A percentile compares a stretch with the other conserved stretches of the same genome.
Conservation (phyloP, 2,113 vertebrate genomes). For the Cavia aperea region DNA sequence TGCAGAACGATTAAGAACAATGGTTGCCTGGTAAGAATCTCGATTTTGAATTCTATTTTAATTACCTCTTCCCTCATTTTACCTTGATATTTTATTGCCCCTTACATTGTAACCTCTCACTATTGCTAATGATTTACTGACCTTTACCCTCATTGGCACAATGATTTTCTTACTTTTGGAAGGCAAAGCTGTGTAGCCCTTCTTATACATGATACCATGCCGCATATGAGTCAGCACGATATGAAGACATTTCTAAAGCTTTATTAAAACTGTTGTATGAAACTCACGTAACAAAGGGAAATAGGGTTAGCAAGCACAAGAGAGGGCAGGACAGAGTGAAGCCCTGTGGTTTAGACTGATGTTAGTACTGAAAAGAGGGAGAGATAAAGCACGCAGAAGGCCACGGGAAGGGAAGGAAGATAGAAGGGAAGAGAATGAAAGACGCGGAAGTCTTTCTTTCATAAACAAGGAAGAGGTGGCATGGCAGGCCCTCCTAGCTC, state of each 20-base stretch:
- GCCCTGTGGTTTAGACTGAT: neutral
- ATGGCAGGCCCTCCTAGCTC: neutral
- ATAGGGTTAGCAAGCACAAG: no score
- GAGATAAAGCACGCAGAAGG: neutral
- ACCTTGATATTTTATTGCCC: neutral
- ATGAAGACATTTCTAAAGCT: neutral
- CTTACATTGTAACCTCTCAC: neutral
- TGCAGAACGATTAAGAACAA: neutral
- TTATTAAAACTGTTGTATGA: neutral
- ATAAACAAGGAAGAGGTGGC: neutral
- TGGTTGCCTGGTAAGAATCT: neutral
- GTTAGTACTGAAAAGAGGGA: neutral
- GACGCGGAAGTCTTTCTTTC: neutral
- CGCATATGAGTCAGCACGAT: neutral
- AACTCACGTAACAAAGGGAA: neutral
- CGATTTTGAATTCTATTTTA: conserved; percentile 24
- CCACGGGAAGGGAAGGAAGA: neutral
- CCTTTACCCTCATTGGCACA: neutral
- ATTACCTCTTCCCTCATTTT: neutral
- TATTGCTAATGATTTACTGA: neutral
- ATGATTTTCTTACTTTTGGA: neutral
- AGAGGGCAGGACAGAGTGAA: neutral
- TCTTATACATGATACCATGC: neutral
- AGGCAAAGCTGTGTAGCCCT: neutral
- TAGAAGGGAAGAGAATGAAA: no score